A percentile compares a stretch with the other conserved stretches of the same genome.
Conservation (phyloP, 1,140 invertebrate genomes). For the Drosophila kurseongensis region DNA sequence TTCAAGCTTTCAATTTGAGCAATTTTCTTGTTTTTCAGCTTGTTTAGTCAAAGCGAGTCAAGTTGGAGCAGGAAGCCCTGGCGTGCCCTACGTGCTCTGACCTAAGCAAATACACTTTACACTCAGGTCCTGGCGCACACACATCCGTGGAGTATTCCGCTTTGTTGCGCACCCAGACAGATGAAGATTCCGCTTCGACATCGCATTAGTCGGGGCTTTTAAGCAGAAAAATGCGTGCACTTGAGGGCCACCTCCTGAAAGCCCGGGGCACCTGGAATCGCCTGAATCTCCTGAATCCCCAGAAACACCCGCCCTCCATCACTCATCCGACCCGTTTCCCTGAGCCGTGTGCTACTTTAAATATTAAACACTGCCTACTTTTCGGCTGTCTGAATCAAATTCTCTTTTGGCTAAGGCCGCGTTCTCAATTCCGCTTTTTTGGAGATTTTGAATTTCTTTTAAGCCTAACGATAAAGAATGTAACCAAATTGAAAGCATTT, state of each 20-base stretch:
- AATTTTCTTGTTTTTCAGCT: constrained; percentile 44
- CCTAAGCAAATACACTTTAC: constrained; percentile 75
- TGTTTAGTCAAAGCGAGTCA: constrained; percentile 66
- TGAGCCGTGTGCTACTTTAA: constrained; percentile 38
- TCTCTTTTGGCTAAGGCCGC: not conserved
- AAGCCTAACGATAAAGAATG: not conserved
- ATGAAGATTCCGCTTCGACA: constrained; percentile 50
- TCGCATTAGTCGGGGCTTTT: constrained; percentile 81
- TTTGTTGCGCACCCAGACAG: constrained; percentile 74
- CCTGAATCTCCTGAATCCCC: not conserved
- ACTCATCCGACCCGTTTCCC: constrained; percentile 29
- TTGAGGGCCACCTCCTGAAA: constrained; percentile 46
- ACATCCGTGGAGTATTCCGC: constrained; percentile 52
- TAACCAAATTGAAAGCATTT: too few species aligned
- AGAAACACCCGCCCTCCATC: constrained; percentile 11
- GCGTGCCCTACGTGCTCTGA: constrained; percentile 50
- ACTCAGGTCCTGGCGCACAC: constrained; percentile 16
- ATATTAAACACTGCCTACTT: constrained; percentile 61
- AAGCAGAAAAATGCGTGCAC: constrained; percentile 83
- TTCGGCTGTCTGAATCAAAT: constrained; percentile 46
- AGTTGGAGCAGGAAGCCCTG: constrained; percentile 20
- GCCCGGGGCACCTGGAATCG: not conserved
- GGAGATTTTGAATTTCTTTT: not conserved
- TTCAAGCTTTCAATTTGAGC: constrained; percentile 53
- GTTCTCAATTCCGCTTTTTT: not conserved